Percentiles rank a stretch among this genome's conserved stretches.
phyloP scores from a whole-genome alignment of 2,113 vertebrate species.

The Ptyas mucosa region DNA sequence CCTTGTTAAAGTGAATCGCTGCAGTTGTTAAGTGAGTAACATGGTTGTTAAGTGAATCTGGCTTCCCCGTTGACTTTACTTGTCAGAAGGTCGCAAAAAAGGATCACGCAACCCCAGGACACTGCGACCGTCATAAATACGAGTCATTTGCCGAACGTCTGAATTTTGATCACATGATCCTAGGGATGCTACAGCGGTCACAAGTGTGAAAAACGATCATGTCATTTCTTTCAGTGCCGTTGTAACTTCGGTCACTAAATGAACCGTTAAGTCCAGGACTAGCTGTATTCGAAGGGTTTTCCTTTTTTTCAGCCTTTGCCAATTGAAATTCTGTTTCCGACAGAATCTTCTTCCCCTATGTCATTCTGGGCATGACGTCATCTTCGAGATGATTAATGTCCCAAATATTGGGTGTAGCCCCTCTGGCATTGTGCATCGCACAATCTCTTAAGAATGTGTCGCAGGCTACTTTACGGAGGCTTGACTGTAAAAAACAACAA shows the following conservation, averaged over 20 bases:
- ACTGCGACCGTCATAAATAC: background rate
- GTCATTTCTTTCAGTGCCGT: background rate
- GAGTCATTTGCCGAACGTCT: background rate
- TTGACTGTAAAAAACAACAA: background rate
- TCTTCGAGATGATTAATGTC: background rate
- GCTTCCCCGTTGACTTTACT: background rate
- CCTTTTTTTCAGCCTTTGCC: background rate
- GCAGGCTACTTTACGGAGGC: background rate
- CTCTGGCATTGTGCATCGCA: background rate
- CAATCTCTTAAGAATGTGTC: background rate
- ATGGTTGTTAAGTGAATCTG: background rate
- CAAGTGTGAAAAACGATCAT: no score
- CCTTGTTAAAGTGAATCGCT: background rate
- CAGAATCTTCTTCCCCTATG: no score
- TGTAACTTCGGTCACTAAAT: background rate
- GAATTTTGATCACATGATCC: background rate
- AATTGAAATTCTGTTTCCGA: background rate
- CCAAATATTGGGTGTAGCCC: background rate
- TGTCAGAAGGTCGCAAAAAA: background rate
- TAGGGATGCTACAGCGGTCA: background rate
- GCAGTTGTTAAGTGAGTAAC: background rate
- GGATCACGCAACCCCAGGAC: accelerated
- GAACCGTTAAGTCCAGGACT: accelerated
- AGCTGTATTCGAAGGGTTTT: background rate
- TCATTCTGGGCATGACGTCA: background rate